Conservation (phyloP, 2,797 vertebrate species). For the Hypotaenidia philippensis region DNA sequence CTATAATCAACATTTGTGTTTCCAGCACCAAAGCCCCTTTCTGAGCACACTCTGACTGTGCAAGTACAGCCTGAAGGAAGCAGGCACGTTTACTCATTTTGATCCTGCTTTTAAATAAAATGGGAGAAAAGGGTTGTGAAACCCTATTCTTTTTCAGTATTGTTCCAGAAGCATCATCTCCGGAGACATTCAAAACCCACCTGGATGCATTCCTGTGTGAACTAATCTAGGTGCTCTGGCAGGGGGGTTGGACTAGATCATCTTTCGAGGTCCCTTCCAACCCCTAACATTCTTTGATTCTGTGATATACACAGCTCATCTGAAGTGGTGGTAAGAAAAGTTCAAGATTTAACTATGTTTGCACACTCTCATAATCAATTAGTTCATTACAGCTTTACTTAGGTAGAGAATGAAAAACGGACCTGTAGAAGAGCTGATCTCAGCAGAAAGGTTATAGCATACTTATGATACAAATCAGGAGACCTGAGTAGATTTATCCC, state of each 20-base stretch:
- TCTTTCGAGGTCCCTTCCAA: too few relatives aligned
- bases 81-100: background rate
- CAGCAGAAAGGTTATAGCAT: background rate
- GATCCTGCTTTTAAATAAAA: background rate
- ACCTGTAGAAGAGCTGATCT: background rate
- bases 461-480: background rate
- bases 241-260: too few relatives aligned
- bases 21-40: background rate
- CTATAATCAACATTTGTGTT: background rate
- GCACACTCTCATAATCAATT: background rate
- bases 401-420: background rate
- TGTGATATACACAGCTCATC: background rate
- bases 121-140: background rate
- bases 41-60: background rate
- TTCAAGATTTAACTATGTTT: background rate
- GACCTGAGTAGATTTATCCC: background rate
- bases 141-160: background rate
- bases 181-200: too few relatives aligned
- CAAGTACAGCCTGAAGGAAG: rapidly evolving
- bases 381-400: background rate
- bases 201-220: too few relatives aligned
- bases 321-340: background rate
- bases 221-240: too few relatives aligned
- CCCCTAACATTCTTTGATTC: too few relatives aligned
- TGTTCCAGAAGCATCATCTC: background rate